Evolutionary conservation across 2,113 vertebrate species (phyloP), one percentile per base, ranked within the genome.

Genomic region (Anas platyrhynchos): DNA sequence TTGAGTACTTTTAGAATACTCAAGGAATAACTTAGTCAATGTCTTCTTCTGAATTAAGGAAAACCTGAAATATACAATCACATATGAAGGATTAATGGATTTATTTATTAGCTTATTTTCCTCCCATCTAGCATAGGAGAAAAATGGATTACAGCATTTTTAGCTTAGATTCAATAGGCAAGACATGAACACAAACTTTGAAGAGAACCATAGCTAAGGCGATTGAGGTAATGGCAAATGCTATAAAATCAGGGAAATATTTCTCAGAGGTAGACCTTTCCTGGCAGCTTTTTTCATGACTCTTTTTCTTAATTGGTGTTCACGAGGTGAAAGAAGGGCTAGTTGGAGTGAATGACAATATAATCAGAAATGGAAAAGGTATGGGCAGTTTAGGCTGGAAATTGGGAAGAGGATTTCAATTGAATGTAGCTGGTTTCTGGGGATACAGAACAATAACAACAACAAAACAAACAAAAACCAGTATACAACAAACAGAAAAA

Each of bases 111-210:
- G 20, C 46, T 48, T 48, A 48, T 22, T 8, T 74, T 38, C 11
- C 5, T 43, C 3, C 2, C 5, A 65, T 81, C n/a, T 68, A 4
- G 46, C 22, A 38, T 0, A 32, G 8, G 18, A 18, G 16, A 2
- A 58, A 80, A 81, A 58, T 14, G 7, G n/a, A 43, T 6, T 9
- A 32, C 14, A 43, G 2, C 6, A 32, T 46, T 73, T 88, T 81
- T 48, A 81, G 6, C 5, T 16, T 83, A 8, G 14, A 44, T 48
- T 74, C 34, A 77, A 29, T 41, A 86, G 31, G 15, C 6, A 83
- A 62, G 83, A 6, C 8, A 23, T 36, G 11, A 82, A 7, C 23
- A 79, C 52, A 46, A 55, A 46, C 8, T 69, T 59, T 75, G 56
- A 93, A 85, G 21, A 23, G 84, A 82, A 76, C 4, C 6, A 13